Evolutionary conservation across 1,140 invertebrate genomes (phyloP), one percentile per base, ranked within the genome.

Genomic region (Copidosoma floridanum): DNA sequence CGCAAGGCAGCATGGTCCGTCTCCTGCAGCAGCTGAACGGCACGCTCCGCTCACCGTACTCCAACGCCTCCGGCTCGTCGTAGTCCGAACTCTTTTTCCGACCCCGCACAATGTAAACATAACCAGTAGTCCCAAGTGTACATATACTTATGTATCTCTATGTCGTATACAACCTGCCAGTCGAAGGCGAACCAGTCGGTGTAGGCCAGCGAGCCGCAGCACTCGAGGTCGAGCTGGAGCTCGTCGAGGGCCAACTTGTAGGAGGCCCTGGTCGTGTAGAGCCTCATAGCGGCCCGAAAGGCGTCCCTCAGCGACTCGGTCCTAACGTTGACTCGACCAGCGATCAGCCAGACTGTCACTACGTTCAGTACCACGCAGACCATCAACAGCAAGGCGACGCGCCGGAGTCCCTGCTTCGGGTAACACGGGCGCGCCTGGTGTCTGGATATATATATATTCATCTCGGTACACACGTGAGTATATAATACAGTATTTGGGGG

Each of bases 21-120:
- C 70, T 46, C 47, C 67, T 72, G 27, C 76, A 80, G 27, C 76
- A 78, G 23, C 77, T 78, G 52, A 74, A 79, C 0, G 77, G 77
- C 0, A 79, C 69, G 11, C 68, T 69, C 1, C 43, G 60, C 20
- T 58, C 57, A 10, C 16, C 41, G n/a, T 66, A 64, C 1, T 27
- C 32, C 3, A 57, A 47, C 61, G 16, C 67, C 69, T 0, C 73
- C 71, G 4, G 57, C 12, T 68, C 46, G 0, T 60, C 66, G 21
- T 71, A 72, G 56, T 73, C 65, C 20, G 52, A 37, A 24, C 62
- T 61, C 69, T 72, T 61, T n/a, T n/a, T n/a, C n/a, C n/a, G n/a
- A n/a, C n/a, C n/a, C n/a, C n/a, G n/a, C n/a, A n/a, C n/a, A n/a
- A n/a, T n/a, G n/a, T n/a, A n/a, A n/a, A n/a, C n/a, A n/a, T n/a